phyloP scores from a whole-genome alignment of 2,797 vertebrate species.

The Spondyliosoma cantharus region DNA sequence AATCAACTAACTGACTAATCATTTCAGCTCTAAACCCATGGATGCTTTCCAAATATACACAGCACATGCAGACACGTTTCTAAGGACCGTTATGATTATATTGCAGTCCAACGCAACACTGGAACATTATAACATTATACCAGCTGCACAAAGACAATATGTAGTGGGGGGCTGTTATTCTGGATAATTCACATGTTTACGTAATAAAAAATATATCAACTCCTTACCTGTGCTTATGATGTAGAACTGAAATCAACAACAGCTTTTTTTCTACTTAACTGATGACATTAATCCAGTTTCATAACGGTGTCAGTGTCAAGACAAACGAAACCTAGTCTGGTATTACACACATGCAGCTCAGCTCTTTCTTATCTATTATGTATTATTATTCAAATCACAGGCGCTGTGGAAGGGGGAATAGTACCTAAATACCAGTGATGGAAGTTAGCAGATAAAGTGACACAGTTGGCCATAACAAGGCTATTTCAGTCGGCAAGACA shows the following conservation, averaged over 20 bases:
- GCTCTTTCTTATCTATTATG: slow-evolving; percentile 54
- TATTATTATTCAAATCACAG: slow-evolving; percentile 57
- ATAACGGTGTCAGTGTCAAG: background rate
- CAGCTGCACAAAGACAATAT: background rate
- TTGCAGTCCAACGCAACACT: background rate
- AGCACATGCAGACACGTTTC: background rate
- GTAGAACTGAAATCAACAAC: background rate
- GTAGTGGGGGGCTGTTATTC: background rate
- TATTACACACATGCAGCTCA: slow-evolving; percentile 8
- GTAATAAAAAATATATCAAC: background rate
- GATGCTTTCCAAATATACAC: background rate
- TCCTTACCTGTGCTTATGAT: background rate
- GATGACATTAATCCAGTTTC: background rate
- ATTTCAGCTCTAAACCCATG: background rate
- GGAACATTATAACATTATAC: background rate
- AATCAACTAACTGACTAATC: background rate
- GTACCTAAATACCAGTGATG: slow-evolving; percentile 67
- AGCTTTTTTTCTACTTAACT: background rate
- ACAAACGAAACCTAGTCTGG: background rate
- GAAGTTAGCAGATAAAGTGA: slow-evolving; percentile 80
- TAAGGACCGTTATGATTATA: background rate
- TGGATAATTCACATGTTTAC: background rate
- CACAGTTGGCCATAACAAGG: slow-evolving; percentile 79
- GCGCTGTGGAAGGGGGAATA: slow-evolving; percentile 28
- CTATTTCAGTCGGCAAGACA: slow-evolving; percentile 77